Percentiles rank a stretch among this genome's conserved stretches.
phyloP scores from a whole-genome alignment of 2,797 vertebrate genomes.

The Antrozous pallidus region DNA sequence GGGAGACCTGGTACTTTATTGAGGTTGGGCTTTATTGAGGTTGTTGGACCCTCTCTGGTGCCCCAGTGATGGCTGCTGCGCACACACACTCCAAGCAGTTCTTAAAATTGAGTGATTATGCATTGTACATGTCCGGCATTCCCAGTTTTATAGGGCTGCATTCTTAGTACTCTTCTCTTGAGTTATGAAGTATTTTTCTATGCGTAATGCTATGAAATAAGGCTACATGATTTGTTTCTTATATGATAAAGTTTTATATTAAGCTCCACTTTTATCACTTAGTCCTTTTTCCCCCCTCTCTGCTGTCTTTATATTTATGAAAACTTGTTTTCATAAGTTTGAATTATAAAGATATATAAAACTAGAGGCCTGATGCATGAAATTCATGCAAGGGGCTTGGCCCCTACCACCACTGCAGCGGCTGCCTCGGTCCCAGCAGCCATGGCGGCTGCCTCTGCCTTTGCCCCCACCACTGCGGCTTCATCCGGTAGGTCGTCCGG shows the following conservation, averaged over 20 bases:
- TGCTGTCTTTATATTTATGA: slow-evolving; percentile 32
- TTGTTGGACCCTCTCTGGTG: background rate
- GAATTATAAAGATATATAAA: slow-evolving; percentile 11
- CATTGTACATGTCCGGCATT: background rate
- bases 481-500: too few relatives aligned
- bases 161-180: background rate
- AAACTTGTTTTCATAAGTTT: slow-evolving; percentile 36
- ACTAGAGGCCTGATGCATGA: too few relatives aligned
- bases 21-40: background rate
- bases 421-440: too few relatives aligned
- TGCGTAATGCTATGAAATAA: slow-evolving; percentile 17
- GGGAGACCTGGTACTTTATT: background rate
- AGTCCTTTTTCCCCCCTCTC: background rate
- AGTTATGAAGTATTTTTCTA: background rate
- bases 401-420: fast-evolving
- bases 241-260: slow-evolving; percentile 4
- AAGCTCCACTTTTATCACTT: background rate
- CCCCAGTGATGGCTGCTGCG: background rate
- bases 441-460: too few relatives aligned
- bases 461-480: too few relatives aligned
- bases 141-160: slow-evolving; percentile 3
- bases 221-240: background rate
- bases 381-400: too few relatives aligned
- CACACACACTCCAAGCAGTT: background rate
- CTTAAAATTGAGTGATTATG: background rate